Evolutionary conservation across 2,797 vertebrate genomes (phyloP).

Genomic region (Cuculus canorus): DNA sequence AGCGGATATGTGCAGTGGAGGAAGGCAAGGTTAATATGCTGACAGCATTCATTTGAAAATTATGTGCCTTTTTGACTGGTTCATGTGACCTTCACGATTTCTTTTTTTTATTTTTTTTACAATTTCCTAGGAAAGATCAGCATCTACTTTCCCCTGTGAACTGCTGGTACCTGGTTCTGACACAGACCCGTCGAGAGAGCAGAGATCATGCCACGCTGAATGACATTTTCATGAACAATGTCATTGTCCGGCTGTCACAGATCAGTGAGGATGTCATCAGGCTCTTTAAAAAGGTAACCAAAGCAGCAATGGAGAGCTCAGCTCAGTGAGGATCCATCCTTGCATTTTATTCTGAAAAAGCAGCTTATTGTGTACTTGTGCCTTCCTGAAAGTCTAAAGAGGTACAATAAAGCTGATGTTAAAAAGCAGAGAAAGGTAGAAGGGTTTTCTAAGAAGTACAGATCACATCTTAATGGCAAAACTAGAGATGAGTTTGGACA

Average conservation of each 20-base stretch:
- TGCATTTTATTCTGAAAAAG: not conserved
- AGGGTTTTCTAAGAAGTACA: not conserved
- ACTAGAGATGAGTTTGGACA: not conserved
- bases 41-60: not conserved
- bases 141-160: conserved; percentile 95
- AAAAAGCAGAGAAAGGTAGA: not conserved
- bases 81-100: conserved; percentile 4
- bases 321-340: not conserved
- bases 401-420: not conserved
- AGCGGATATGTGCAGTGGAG: accelerated
- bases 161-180: conserved; percentile 98
- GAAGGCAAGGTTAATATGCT: accelerated
- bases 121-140: conserved; percentile 89
- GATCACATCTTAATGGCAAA: not conserved
- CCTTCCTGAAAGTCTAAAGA: no score
- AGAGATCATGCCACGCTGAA: conserved; percentile 95
- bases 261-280: conserved; percentile 97
- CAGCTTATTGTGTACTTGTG: not conserved
- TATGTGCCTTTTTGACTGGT: no score
- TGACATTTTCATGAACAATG: conserved; percentile 98
- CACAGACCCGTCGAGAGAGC: conserved; percentile 95
- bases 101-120: not conserved
- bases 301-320: not conserved
- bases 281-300: conserved; percentile 95
- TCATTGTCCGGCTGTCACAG: conserved; percentile 93